phyloP scores from a whole-genome alignment of 2,888 invertebrate species.

The Drosophila vallismaia region DNA sequence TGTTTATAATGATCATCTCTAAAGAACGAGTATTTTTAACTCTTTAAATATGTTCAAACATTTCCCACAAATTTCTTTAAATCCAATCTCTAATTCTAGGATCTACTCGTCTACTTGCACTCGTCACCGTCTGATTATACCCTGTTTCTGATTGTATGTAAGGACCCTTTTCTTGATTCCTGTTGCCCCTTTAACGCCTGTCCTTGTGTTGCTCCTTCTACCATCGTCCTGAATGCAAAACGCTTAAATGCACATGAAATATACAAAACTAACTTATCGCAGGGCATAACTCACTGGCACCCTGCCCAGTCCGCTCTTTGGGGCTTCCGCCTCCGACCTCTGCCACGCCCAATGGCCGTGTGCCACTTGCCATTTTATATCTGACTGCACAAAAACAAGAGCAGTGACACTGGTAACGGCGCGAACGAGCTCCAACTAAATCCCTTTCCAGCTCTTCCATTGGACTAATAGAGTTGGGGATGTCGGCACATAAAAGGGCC shows the following conservation, averaged over 20 bases:
- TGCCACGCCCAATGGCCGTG: conserved; percentile 9
- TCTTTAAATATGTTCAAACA: too few species aligned
- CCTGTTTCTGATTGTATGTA: neutral
- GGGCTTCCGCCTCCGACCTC: neutral
- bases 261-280: conserved; percentile 62
- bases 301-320: conserved; percentile 8
- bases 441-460: conserved; percentile 44
- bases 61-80: too few species aligned
- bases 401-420: conserved; percentile 51
- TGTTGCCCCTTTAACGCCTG: neutral
- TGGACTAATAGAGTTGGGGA: neutral
- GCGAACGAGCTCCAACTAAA: conserved; percentile 24
- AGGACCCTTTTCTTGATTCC: neutral
- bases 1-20: too few species aligned
- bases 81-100: too few species aligned
- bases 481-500: neutral
- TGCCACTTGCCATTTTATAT: conserved; percentile 40
- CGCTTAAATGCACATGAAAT: conserved; percentile 69
- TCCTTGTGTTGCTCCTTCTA: neutral
- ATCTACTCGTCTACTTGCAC: neutral
- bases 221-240: conserved; percentile 32
- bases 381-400: conserved; percentile 64
- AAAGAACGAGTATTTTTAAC: too few species aligned
- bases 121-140: neutral
- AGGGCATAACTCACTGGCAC: conserved; percentile 59